Evolutionary conservation across 1,140 invertebrate genomes (phyloP), one percentile per base, ranked within the genome.

Genomic region (Archivesica marissinica): DNA sequence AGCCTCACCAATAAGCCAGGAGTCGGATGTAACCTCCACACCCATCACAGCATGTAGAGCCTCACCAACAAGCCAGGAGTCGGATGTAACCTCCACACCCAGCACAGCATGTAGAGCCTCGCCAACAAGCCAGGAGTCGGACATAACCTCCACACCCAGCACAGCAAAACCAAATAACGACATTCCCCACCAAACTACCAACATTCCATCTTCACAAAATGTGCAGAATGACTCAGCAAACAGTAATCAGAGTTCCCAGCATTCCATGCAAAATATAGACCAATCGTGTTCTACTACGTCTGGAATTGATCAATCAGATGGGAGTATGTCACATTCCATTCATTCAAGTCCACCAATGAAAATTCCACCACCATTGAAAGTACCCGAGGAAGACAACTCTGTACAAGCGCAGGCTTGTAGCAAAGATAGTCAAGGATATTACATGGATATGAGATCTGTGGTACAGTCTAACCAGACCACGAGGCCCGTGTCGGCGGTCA

Each of bases 401-500:
- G 79, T 56, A 2, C 50, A 74, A 9, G 33, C 79, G 25, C 13
- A 54, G 52, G 75, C 80, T 61, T 17, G 68, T 35, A 83, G 72
- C 56, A 35, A 50, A 59, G 35, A 61, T 7, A 59, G 39, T n/a
- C 38, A 83, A 64, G 50, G 66, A 41, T 54, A 64, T 59, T 74
- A 83, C 44, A 50, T 83, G 50, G 68, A 83, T 64, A 83, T 75
- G 80, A 72, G 33, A 7, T 20, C 13, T 33, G 41, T 41, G 2
- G 50, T 47, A n/a, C n/a, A 72, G 23, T 72, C 44, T 47, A 23
- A 30, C 13, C 68, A 33, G 41, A 11, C 47, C n/a, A 13, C 11
- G 20, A 64, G 77, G 25, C 77, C 77, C 0, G 77, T 79, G 33
- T 79, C 77, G 30, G 77, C 66, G 44, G 77, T 79, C 38, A 79